phyloP scores from a whole-genome alignment of 2,888 invertebrate genomes.

The Andrena bucephala region DNA sequence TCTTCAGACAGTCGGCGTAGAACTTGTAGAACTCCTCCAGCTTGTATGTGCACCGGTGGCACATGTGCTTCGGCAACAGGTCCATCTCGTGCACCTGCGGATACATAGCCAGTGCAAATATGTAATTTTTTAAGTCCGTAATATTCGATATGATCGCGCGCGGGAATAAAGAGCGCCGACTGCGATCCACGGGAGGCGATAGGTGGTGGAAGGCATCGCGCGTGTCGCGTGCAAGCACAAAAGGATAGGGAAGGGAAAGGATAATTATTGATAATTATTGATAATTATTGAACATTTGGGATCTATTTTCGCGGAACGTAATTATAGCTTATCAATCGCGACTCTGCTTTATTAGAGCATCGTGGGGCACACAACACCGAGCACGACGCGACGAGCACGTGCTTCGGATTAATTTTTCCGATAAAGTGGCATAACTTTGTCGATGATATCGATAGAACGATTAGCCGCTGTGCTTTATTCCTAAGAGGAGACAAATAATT shows the following conservation, averaged over 20 bases:
- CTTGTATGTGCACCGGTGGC: slow-evolving; percentile 82
- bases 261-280: too few relatives aligned
- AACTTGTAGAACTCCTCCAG: slow-evolving; percentile 82
- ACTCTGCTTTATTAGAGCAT: neutral
- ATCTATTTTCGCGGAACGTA: neutral
- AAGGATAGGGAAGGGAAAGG: neutral
- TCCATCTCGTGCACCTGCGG: slow-evolving; percentile 83
- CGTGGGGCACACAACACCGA: neutral
- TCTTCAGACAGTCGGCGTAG: slow-evolving; percentile 79
- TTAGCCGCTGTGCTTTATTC: neutral
- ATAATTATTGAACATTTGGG: neutral
- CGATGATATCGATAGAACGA: neutral
- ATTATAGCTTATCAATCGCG: neutral
- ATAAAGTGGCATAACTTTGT: neutral
- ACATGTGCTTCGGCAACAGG: slow-evolving; percentile 82
- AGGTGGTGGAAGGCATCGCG: neutral
- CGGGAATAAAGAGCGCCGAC: neutral
- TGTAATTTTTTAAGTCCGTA: neutral
- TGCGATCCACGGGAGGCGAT: too few relatives aligned
- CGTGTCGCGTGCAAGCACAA: neutral
- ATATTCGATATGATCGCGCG: neutral
- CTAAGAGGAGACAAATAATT: neutral
- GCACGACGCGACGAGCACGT: neutral
- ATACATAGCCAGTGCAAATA: slow-evolving; percentile 32
- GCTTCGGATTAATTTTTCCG: neutral